These are phyloP conservation scores for Melanophora roralis DNA, from an alignment of 2,888 invertebrate species.

Conservation along the genomic window DNA sequence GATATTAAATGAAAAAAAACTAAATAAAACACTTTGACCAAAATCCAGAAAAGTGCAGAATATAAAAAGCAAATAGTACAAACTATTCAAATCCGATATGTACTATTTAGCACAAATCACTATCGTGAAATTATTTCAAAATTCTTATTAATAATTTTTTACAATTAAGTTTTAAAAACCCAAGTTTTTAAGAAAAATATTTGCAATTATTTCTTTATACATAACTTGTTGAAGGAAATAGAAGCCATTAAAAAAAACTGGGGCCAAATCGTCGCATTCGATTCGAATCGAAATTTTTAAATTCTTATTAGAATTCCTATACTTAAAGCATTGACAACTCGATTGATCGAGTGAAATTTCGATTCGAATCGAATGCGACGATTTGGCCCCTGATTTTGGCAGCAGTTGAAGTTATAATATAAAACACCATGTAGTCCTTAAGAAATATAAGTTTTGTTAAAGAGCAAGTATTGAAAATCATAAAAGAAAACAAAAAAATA, in stretches of 20 bases:
- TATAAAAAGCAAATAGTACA: not conserved
- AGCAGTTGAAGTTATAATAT: conserved; percentile 50
- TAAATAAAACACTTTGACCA: too few relatives aligned
- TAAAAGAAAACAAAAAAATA: too few relatives aligned
- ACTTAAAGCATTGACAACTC: too few relatives aligned
- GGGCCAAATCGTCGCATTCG: too few relatives aligned
- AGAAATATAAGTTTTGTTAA: conserved; percentile 14
- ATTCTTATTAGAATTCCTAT: too few relatives aligned
- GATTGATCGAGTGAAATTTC: too few relatives aligned
- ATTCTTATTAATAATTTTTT: conserved; percentile 31
- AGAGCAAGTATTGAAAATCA: not conserved
- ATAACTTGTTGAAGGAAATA: too few relatives aligned
- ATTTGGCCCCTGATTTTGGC: too few relatives aligned
- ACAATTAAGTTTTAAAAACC: conserved; percentile 40
- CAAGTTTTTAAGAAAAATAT: not conserved
- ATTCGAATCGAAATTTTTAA: too few relatives aligned
- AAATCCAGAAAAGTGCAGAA: not conserved
- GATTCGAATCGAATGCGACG: too few relatives aligned
- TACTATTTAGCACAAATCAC: conserved; percentile 23
- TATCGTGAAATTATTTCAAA: conserved; percentile 37
- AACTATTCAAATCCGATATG: not conserved
- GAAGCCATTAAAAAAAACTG: too few relatives aligned
- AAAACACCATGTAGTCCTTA: conserved; percentile 58
- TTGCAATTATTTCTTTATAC: not conserved
- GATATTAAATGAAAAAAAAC: too few relatives aligned